Evolutionary conservation across 2,888 invertebrate species (phyloP), one percentile per base, ranked within the genome.

Genomic region (Ditula angustiorana): DNA sequence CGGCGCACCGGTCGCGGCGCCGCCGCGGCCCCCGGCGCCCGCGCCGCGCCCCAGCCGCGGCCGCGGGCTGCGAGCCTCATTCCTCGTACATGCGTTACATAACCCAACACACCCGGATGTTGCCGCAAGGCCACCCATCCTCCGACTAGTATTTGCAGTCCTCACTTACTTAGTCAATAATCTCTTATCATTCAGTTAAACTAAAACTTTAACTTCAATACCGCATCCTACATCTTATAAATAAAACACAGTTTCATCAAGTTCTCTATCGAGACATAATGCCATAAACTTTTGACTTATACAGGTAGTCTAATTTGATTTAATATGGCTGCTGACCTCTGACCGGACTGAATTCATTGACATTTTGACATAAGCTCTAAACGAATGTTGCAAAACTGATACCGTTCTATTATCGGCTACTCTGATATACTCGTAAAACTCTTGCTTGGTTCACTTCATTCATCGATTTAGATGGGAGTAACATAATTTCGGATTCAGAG

Each of bases 81-180:
- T 49, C 13, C 60, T 55, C 66, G 37, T 62, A 67, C 70, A 74
- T 73, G 75, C 68, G 73, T 87, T 86, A 83, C 79, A 83, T 89
- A 53, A 53, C 53, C 53, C 13, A 88, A 88, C 80, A 79, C 76
- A 90, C 89, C 90, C 90, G 90, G 90, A 90, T 87, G 79, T 83
- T 71, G 73, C 74, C 73, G 69, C 88, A 88, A 89, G 88, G 88
- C 85, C 87, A 83, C 70, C 73, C 70, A 74, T 83, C 82, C 76
- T 74, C 69, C 37, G 70, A 70, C 71, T 73, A 77, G 72, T 73
- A 77, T 79, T 75, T 81, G 76, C 78, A 82, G 68, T 74, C 71
- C 68, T 74, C 67, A 10, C 16, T 16, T 49, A 49, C 16, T 49
- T 28, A 28, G 10, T 28, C 16, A 26, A 16, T 16, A 24, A 5